Evolutionary conservation across 2,888 invertebrate genomes (phyloP).

Genomic region (Stratiomys singularior): DNA sequence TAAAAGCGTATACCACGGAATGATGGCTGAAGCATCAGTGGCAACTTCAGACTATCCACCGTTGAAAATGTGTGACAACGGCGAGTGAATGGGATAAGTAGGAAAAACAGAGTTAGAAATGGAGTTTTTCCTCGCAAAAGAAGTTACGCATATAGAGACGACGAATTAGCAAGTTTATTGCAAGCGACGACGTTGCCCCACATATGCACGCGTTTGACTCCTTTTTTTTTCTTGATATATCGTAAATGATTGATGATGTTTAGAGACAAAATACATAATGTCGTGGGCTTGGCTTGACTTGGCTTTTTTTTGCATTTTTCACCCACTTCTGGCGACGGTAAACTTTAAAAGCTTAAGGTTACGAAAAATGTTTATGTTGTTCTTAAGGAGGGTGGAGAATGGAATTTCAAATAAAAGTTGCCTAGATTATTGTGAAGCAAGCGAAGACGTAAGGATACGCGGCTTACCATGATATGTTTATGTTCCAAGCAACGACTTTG

Average conservation of each 20-base stretch:
- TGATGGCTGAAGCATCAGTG: no score
- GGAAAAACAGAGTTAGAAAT: neutral
- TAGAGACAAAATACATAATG: slow-evolving; percentile 38
- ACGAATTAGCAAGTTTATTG: slow-evolving; percentile 13
- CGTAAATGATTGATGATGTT: slow-evolving; percentile 46
- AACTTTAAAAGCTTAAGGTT: neutral
- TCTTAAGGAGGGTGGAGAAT: no score
- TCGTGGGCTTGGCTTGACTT: neutral
- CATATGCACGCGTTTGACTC: neutral
- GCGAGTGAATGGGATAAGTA: neutral
- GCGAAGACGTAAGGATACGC: no score
- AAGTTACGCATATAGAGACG: neutral
- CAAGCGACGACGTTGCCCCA: neutral
- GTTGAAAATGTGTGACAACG: neutral
- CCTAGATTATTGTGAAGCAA: no score
- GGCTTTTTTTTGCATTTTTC: neutral
- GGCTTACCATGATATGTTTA: no score
- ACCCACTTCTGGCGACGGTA: neutral
- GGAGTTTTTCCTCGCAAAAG: neutral
- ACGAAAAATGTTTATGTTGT: neutral
- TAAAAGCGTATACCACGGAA: neutral
- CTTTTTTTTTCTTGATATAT: slow-evolving; percentile 25
- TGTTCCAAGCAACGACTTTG: no score
- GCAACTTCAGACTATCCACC: neutral
- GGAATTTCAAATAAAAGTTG: no score